phyloP scores from a whole-genome alignment of 2,797 vertebrate genomes.

The Sylvilagus floridanus region DNA sequence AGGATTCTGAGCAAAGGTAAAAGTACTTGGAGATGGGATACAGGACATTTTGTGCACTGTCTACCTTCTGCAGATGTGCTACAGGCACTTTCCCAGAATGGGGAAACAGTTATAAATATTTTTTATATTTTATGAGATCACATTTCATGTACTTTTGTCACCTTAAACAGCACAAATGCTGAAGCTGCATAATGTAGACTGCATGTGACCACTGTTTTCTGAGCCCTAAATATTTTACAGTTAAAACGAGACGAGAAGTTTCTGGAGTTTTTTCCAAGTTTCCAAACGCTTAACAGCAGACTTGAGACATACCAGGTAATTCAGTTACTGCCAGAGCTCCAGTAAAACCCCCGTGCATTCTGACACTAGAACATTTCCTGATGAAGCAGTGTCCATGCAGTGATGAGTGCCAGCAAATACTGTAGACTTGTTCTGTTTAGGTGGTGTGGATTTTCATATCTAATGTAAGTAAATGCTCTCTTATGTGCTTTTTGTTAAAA shows the following conservation, averaged over 20 bases:
- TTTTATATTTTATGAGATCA: not conserved
- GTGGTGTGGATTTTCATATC: not conserved
- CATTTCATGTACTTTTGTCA: not conserved
- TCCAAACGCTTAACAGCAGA: not conserved
- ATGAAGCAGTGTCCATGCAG: not conserved
- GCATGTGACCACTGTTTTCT: not conserved
- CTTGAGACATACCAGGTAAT: not conserved
- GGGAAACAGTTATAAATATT: fast-evolving
- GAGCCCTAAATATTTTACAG: not conserved
- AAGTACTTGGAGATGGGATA: not conserved
- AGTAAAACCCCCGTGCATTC: not conserved
- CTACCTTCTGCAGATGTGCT: not conserved
- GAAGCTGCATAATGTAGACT: not conserved
- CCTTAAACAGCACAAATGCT: not conserved
- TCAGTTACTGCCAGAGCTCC: not conserved
- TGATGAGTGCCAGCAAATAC: not conserved
- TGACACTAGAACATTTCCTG: not conserved
- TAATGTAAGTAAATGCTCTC: not conserved
- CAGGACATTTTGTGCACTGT: not conserved
- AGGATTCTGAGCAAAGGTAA: not conserved
- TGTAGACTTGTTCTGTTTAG: not conserved
- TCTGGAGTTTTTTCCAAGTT: not conserved
- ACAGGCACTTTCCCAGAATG: not conserved
- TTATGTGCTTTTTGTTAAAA: not conserved
- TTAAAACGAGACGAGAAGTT: not conserved